A percentile compares a stretch with the other conserved stretches of the same genome.
These are phyloP conservation scores for Crocallis elinguaria DNA, from an alignment of 2,888 invertebrate genomes.

Conservation along the genomic window DNA sequence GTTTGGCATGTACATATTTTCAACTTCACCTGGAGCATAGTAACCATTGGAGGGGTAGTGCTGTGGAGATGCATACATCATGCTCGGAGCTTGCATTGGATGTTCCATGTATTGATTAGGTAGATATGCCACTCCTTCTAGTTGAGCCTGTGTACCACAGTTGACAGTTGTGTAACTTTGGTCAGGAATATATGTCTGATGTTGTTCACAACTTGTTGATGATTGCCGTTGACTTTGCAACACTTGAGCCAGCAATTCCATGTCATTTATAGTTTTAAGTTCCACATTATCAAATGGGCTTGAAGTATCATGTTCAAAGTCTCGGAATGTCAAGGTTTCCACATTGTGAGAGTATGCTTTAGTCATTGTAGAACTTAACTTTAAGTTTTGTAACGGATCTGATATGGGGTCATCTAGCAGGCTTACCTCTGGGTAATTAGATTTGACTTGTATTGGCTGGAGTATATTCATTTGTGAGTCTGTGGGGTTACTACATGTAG, in stretches of 20 bases:
- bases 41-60: constrained; percentile 71
- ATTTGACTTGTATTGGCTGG: constrained; percentile 74
- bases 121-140: constrained; percentile 67
- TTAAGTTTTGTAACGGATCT: constrained; percentile 72
- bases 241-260: constrained; percentile 95
- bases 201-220: constrained; percentile 55
- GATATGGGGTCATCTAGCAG: constrained; percentile 71
- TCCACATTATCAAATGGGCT: constrained; percentile 98
- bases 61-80: constrained; percentile 69
- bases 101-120: constrained; percentile 72
- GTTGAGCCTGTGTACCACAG: constrained; percentile 68
- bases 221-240: constrained; percentile 76
- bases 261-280: constrained; percentile 95
- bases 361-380: constrained; percentile 62
- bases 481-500: constrained; percentile 47
- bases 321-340: constrained; percentile 85
- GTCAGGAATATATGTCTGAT: constrained; percentile 50
- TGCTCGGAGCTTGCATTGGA: constrained; percentile 59
- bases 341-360: constrained; percentile 68
- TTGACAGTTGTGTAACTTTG: constrained; percentile 58
- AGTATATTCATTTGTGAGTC: constrained; percentile 70
- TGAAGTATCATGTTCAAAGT: constrained; percentile 96
- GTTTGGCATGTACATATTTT: constrained; percentile 69
- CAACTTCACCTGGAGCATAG: constrained; percentile 63
- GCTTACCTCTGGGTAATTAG: constrained; percentile 63